phyloP scores from a whole-genome alignment of 1,140 invertebrate genomes.

The Ceratitis capitata region DNA sequence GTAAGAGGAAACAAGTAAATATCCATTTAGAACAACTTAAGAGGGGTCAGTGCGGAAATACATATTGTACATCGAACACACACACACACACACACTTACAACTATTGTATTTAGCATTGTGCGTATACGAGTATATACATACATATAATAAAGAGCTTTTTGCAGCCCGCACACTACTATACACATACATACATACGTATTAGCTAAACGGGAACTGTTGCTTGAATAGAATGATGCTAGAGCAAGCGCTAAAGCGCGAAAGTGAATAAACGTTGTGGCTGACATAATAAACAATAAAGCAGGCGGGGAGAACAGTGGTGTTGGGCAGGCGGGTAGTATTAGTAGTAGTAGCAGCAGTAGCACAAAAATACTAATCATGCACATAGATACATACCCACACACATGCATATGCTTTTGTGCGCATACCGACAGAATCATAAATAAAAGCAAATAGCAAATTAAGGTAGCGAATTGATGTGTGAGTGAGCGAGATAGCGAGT shows the following conservation, averaged over 20 bases:
- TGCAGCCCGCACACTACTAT: not conserved
- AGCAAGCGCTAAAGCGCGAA: too few relatives aligned
- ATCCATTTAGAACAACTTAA: not conserved
- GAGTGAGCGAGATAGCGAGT: not conserved
- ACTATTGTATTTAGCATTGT: not conserved
- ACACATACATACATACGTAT: too few relatives aligned
- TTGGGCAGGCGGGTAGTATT: too few relatives aligned
- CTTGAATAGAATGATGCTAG: conserved; percentile 29
- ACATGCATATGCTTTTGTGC: not conserved
- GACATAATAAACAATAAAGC: not conserved
- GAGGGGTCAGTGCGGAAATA: conserved; percentile 13
- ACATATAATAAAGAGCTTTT: conserved; percentile 9
- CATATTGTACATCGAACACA: not conserved
- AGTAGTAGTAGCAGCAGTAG: too few relatives aligned
- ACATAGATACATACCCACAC: not conserved
- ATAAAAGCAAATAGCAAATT: not conserved
- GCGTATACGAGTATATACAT: not conserved
- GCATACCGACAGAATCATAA: not conserved
- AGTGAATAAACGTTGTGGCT: not conserved
- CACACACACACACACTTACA: not conserved
- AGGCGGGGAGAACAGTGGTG: not conserved
- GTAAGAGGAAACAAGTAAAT: not conserved
- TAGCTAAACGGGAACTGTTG: conserved; percentile 23
- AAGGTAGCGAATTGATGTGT: not conserved
- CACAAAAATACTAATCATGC: not conserved